phyloP scores from a whole-genome alignment of 2,797 vertebrate genomes.

The Mus caroli region DNA sequence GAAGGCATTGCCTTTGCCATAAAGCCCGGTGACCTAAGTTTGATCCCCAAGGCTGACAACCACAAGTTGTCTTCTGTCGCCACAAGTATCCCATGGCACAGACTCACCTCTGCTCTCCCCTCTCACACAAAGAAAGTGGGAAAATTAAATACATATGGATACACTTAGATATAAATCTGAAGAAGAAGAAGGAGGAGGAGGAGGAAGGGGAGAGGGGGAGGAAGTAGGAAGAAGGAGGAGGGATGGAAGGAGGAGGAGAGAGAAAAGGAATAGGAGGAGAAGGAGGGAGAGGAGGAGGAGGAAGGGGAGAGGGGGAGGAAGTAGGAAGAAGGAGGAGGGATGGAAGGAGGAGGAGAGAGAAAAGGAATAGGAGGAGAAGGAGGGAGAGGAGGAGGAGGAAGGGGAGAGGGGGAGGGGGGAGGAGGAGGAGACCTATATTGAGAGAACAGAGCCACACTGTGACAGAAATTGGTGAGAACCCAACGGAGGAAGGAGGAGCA shows the following conservation, averaged over 20 bases:
- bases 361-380: neutral
- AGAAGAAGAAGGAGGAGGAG: no score
- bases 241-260: no score
- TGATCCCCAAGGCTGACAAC: neutral
- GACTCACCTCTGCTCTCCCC: neutral
- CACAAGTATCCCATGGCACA: neutral
- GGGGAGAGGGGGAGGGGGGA: no score
- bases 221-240: neutral
- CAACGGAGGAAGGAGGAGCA: accelerated
- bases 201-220: neutral
- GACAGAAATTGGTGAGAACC: neutral
- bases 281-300: neutral
- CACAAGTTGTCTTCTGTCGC: neutral
- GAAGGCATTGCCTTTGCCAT: neutral
- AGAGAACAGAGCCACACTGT: neutral
- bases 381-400: no score
- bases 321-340: neutral
- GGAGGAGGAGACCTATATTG: no score
- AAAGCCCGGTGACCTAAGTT: neutral
- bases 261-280: no score
- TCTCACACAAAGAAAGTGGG: neutral
- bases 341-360: no score
- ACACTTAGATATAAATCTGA: neutral
- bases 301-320: no score
- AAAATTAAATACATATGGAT: neutral